Evolutionary conservation across 2,113 vertebrate genomes (phyloP).

Genomic region (Leiothrix lutea): DNA sequence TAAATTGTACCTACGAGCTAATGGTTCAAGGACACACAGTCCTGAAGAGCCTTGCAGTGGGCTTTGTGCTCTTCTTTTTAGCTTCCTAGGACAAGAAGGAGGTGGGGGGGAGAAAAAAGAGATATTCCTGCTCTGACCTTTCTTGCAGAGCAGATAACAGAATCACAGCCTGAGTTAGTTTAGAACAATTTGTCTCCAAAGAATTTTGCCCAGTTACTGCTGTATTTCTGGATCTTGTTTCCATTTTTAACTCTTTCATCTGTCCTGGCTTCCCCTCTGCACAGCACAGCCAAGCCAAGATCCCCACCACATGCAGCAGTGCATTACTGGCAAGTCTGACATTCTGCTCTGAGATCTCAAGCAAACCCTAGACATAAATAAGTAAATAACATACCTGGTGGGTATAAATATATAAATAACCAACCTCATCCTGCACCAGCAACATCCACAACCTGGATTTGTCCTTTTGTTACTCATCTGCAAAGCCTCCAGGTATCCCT

Average conservation of each 20-base stretch:
- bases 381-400: not conserved
- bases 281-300: not conserved
- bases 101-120: not conserved
- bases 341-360: not conserved
- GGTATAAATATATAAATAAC: not conserved
- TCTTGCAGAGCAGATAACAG: conserved; percentile 43
- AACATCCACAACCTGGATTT: not conserved
- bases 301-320: not conserved
- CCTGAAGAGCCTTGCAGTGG: not conserved
- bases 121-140: conserved; percentile 27
- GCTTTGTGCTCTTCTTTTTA: conserved; percentile 27
- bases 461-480: not conserved
- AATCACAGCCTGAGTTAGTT: conserved; percentile 32
- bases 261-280: not conserved
- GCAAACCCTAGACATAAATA: not conserved
- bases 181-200: conserved; percentile 53
- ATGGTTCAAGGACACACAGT: conserved; percentile 56
- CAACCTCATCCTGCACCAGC: not conserved
- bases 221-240: conserved; percentile 44
- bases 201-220: conserved; percentile 5
- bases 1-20: conserved; percentile 43
- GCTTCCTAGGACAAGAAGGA: not conserved
- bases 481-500: not conserved
- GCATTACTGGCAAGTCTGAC: accelerated
- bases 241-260: conserved; percentile 42